phyloP scores from a whole-genome alignment of 1,140 invertebrate genomes.

The Potamilus streckersoni region DNA sequence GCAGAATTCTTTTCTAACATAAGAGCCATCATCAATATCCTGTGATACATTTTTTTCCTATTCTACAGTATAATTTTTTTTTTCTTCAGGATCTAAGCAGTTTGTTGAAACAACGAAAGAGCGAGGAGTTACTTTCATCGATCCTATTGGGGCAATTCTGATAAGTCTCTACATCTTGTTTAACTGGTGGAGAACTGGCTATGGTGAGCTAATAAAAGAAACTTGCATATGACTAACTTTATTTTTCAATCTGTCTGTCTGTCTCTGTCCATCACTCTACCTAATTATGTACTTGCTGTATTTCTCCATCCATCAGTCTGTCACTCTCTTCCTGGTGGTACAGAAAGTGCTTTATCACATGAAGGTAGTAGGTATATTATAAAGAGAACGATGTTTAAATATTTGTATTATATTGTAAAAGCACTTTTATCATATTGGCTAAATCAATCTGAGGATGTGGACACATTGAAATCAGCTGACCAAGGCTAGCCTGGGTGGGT shows the following conservation, averaged over 20 bases:
- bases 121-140: slow-evolving; percentile 60
- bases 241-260: neutral
- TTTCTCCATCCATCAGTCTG: neutral
- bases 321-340: neutral
- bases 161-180: slow-evolving; percentile 67
- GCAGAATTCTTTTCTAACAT: too few relatives aligned
- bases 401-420: too few relatives aligned
- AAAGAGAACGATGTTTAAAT: neutral
- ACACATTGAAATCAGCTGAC: too few relatives aligned
- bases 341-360: neutral
- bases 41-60: neutral
- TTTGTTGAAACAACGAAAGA: slow-evolving; percentile 32
- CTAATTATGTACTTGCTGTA: neutral
- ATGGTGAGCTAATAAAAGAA: slow-evolving; percentile 38
- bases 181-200: slow-evolving; percentile 65
- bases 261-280: neutral
- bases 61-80: slow-evolving; percentile 9
- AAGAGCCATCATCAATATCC: neutral
- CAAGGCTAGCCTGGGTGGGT: too few relatives aligned
- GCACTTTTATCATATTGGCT: too few relatives aligned
- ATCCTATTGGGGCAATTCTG: slow-evolving; percentile 69
- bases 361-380: neutral
- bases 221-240: neutral
- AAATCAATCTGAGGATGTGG: too few relatives aligned
- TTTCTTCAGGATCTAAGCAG: slow-evolving; percentile 43